Percentiles rank a stretch among this genome's conserved stretches.
phyloP scores from a whole-genome alignment of 23 tunicate genomes.

The Aplidium turbinatum region DNA sequence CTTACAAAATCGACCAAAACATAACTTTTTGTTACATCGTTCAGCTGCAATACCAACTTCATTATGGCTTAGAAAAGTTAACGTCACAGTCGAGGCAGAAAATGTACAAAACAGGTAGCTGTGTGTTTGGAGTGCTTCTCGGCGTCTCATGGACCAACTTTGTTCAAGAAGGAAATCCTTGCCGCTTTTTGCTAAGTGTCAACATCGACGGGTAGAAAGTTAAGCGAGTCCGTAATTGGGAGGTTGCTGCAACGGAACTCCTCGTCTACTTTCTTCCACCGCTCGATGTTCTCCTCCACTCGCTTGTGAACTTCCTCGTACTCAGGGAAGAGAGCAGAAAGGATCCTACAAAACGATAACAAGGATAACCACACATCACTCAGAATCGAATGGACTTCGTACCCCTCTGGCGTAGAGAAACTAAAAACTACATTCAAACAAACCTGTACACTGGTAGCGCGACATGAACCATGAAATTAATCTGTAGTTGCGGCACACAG shows the following conservation, averaged over 20 bases:
- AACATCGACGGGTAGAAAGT: conserved; percentile 67
- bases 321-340: conserved; percentile 50
- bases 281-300: conserved; percentile 47
- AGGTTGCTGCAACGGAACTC: conserved; percentile 40
- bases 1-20: not conserved
- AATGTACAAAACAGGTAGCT: too few relatives aligned
- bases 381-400: too few relatives aligned
- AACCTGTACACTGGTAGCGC: conserved; percentile 81
- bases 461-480: conserved; percentile 77
- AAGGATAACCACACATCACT: not conserved
- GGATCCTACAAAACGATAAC: conserved; percentile 35
- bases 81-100: too few relatives aligned
- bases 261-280: conserved; percentile 59
- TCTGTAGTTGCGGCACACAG: conserved; percentile 87
- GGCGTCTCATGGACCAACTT: too few relatives aligned
- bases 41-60: not conserved
- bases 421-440: not conserved
- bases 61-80: too few relatives aligned
- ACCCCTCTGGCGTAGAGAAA: too few relatives aligned
- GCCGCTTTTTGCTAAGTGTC: too few relatives aligned
- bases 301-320: conserved; percentile 55
- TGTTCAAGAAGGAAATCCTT: too few relatives aligned
- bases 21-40: not conserved
- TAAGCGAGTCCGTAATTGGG: conserved; percentile 48
- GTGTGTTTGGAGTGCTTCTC: too few relatives aligned